Percentiles rank a stretch among this genome's conserved stretches.
phyloP scores from a whole-genome alignment of 2,888 invertebrate genomes.

The Oscheius sp. region DNA sequence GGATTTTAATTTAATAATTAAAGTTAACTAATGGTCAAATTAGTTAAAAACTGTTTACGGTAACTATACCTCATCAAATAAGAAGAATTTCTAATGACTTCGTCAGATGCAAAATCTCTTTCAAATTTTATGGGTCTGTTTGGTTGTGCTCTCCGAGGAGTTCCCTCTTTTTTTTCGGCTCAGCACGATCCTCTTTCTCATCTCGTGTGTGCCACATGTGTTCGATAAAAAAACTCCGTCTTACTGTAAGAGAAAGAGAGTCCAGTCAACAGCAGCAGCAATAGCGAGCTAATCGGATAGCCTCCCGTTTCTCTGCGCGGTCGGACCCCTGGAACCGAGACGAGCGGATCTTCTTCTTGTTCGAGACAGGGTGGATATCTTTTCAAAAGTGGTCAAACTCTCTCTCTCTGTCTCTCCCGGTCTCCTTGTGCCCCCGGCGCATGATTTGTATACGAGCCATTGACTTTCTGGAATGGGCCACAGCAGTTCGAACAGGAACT shows the following conservation, averaged over 20 bases:
- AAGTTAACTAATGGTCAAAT: no score
- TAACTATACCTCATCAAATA: no score
- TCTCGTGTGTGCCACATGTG: conserved; percentile 27
- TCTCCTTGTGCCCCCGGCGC: conserved; percentile 13
- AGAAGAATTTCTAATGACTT: not conserved
- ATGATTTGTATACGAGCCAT: conserved; percentile 26
- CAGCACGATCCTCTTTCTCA: no score
- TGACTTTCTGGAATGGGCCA: conserved; percentile 29
- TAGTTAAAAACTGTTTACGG: no score
- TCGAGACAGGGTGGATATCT: not conserved
- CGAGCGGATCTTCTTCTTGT: conserved; percentile 7
- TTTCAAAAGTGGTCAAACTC: not conserved
- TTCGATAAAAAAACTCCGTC: conserved; percentile 1
- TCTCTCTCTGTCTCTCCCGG: not conserved
- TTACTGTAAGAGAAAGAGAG: conserved; percentile 28
- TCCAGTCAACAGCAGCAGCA: not conserved
- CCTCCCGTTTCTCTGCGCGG: not conserved
- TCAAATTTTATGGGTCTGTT: not conserved
- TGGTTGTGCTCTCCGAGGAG: conserved; percentile 9
- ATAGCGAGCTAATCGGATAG: conserved; percentile 29
- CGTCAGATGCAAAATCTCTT: not conserved
- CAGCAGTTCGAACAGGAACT: conserved; percentile 32
- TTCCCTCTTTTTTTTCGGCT: not conserved
- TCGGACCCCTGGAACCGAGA: conserved; percentile 32
- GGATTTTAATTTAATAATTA: no score